Evolutionary conservation across 2,888 invertebrate species (phyloP), one percentile per base, ranked within the genome.

Genomic region (Hemaris fuciformis): DNA sequence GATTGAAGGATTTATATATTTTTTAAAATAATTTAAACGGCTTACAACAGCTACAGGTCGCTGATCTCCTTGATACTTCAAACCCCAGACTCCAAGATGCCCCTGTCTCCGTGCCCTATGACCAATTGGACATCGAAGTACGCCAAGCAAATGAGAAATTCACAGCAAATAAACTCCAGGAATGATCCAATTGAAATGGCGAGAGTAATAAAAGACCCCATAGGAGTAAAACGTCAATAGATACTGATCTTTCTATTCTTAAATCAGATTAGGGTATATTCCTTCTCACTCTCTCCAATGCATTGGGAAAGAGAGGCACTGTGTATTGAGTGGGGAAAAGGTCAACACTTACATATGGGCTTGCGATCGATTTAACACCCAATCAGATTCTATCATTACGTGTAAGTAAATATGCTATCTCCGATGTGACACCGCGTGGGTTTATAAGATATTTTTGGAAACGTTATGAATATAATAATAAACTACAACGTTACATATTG

Each of bases 341-440:
- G 59, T 64, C 61, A 61, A 68, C 63, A 65, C 62, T 69, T 62
- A 63, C 56, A 60, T 61, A 59, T 43, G 59, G 56, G 46, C 62
- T 67, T 62, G 27, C 57, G 62, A 70, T 70, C 64, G 64, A 72
- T 65, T 62, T 63, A 45, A 43, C 31, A 59, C 59, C 61, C 63
- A 63, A 72, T 65, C 63, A 61, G 61, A 34, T 62, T 20, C 53
- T 65, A 57, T 48, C 57, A 31, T 15, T 18, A 22, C 13, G 31
- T 59, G 22, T 46, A 23, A 23, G 53, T 31, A 53, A 53, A 53
- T 31, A 53, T 53, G 7, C 10, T 20, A 22, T 18, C 15, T 48
- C 4, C 2, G 38, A 38, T 38, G 5, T n/a, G 2, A 31, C 38
- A 38, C 38, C n/a, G 38, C 38, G 38, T 38, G 38, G 38, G 38